Evolutionary conservation across 2,113 vertebrate genomes (phyloP), one percentile per base, ranked within the genome.

Genomic region (Corythaixoides concolor): DNA sequence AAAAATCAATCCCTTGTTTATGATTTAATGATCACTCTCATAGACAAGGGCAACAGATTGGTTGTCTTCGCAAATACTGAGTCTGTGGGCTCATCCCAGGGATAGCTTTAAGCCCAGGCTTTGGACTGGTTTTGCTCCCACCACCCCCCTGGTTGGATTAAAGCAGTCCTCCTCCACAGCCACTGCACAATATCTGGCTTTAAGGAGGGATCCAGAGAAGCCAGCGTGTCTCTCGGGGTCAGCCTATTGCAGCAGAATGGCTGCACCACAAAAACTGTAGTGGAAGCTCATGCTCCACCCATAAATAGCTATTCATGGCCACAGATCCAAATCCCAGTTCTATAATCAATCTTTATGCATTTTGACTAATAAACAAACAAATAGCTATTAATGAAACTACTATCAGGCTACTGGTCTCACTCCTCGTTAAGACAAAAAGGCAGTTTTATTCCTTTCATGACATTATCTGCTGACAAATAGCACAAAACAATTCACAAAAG

Each of bases 181-280:
- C 39, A 15, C 41, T 60, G 39, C n/a, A 55, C 47, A 32, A 26
- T 32, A 39, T 62, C 37, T 52, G 30, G 16, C 26, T 79, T 4
- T 1, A 12, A 19, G n/a, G 15, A 62, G 15, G 32, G 35, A 45
- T 35, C 43, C 35, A 66, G 30, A 80, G 37, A 41, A 77, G 22
- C 22, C 52, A 75, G 4, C 0, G 0, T 26, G 73, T 49, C 22
- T 55, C 56, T 75, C 0, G 0, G 63, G 23, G 30, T n/a, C 63
- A 50, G 39, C 6, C 17, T 55, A 8, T 17, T 21, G 35, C 47
- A 62, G 50, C 5, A 3, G 53, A 70, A 33, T 12, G n/a, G 18
- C 30, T 76, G 33, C 78, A 75, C 27, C 35, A 72, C 17, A 33
- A 78, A 37, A 60, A 26, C 7, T 15, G 12, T 8, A 49, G 6